Conservation (phyloP, 2,797 vertebrate genomes). For the Pogonophryne albipinna region DNA sequence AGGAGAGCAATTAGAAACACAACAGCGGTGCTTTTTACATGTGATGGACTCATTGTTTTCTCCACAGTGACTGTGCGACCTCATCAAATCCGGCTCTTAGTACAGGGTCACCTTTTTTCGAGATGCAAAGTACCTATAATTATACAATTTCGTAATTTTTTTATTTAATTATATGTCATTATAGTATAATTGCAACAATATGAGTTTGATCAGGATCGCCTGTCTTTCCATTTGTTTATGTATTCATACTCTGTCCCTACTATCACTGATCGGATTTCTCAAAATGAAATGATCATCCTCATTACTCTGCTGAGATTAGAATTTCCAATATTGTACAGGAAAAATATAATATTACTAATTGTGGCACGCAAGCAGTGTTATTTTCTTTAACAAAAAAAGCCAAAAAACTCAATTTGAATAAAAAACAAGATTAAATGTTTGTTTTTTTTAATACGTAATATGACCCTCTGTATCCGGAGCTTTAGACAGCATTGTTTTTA, state of each 20-base stretch:
- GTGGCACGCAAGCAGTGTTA: background rate
- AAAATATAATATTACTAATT: background rate
- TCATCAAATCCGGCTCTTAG: background rate
- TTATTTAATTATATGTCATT: background rate
- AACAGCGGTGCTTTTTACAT: conserved; percentile 19
- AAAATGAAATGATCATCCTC: conserved; percentile 34
- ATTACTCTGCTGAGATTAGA: conserved; percentile 28
- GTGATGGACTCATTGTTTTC: background rate
- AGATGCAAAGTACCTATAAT: conserved; percentile 11
- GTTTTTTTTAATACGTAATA: background rate
- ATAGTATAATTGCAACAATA: conserved; percentile 28
- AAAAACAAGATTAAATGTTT: background rate
- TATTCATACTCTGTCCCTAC: conserved; percentile 12
- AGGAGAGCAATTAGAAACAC: conserved; percentile 42
- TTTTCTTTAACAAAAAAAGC: background rate
- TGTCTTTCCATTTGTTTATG: conserved; percentile 7
- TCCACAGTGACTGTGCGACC: background rate
- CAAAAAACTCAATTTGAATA: background rate
- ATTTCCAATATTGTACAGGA: conserved; percentile 10
- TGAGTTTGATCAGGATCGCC: conserved; percentile 16
- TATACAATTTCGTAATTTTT: background rate
- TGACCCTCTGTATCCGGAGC: background rate
- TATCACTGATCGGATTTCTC: conserved; percentile 15
- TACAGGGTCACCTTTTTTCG: background rate
- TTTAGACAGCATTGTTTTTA: background rate